Conservation (phyloP, 2,113 vertebrate genomes). For the Dipodomys merriami region DNA sequence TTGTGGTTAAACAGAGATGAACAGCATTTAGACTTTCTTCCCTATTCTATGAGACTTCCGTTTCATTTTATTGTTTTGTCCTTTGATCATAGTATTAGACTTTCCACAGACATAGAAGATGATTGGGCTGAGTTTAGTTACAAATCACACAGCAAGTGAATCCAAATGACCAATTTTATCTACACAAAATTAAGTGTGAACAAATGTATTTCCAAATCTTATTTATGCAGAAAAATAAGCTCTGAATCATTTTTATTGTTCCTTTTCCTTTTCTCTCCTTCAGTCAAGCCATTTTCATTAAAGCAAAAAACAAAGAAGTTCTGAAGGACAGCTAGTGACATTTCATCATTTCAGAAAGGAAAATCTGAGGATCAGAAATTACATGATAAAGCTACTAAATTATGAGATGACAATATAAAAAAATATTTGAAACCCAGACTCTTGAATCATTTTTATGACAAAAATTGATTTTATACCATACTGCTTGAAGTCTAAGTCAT, state of each 20-base stretch:
- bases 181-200: neutral
- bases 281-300: constrained; percentile 7
- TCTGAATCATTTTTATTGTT: constrained; percentile 9
- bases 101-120: neutral
- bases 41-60: neutral
- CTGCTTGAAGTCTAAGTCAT: neutral
- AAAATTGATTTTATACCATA: neutral
- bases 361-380: neutral
- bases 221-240: neutral
- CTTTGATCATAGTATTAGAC: constrained; percentile 44
- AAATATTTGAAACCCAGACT: neutral
- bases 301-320: constrained; percentile 9
- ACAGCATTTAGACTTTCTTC: neutral
- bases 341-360: constrained; percentile 1
- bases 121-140: neutral
- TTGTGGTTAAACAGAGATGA: constrained; percentile 19
- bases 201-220: neutral
- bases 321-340: neutral
- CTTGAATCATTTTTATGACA: constrained; percentile 19
- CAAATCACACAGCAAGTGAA: neutral
- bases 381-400: neutral
- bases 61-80: constrained; percentile 12
- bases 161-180: neutral
- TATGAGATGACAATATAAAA: constrained; percentile 7
- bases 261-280: neutral